These are phyloP conservation scores for Calcarius lapponicus DNA, from an alignment of 2,797 vertebrate species.

Conservation along the genomic window DNA sequence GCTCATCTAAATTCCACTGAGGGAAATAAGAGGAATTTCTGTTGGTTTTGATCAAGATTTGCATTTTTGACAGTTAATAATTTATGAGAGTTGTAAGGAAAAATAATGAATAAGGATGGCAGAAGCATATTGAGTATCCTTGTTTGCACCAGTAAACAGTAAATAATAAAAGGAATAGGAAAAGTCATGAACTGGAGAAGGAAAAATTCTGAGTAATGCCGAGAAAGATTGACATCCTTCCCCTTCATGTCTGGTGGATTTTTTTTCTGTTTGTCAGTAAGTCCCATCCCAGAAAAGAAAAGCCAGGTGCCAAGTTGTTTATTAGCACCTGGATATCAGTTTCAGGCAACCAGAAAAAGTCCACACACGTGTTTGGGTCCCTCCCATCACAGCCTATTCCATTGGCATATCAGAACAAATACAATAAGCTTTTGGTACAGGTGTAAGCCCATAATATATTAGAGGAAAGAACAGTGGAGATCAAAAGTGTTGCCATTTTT, in stretches of 20 bases:
- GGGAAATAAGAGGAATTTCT: not conserved
- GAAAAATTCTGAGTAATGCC: not conserved
- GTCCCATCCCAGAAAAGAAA: not conserved
- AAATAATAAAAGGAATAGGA: not conserved
- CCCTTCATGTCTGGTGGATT: not conserved
- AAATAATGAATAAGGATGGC: not conserved
- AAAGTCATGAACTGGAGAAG: not conserved
- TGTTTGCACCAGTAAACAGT: not conserved
- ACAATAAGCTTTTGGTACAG: not conserved
- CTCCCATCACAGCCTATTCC: not conserved
- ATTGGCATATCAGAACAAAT: not conserved
- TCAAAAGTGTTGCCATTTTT: not conserved
- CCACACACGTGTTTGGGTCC: rapidly evolving
- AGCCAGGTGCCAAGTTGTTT: not conserved
- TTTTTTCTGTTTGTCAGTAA: not conserved
- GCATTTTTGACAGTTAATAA: not conserved
- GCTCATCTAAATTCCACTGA: not conserved
- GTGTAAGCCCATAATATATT: rapidly evolving
- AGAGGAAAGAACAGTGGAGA: not conserved
- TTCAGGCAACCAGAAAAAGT: not conserved
- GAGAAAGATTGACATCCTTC: not conserved
- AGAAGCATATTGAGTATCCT: not conserved
- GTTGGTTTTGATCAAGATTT: not conserved
- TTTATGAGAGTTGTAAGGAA: not conserved
- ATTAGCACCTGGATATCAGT: not conserved